phyloP scores from a whole-genome alignment of 2,113 vertebrate genomes.

The Columba janthina region DNA sequence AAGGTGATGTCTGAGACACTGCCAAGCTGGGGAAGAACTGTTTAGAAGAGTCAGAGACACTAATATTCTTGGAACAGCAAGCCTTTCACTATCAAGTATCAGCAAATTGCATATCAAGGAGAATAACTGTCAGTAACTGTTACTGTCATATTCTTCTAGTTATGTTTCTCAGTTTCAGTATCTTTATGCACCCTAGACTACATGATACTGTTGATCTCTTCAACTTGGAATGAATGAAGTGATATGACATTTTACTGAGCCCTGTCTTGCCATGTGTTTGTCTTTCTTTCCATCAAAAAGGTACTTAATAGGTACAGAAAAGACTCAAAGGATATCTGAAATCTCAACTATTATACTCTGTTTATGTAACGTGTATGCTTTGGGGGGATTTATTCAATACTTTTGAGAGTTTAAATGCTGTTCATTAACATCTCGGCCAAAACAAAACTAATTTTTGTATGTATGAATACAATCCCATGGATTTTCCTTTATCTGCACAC shows the following conservation, averaged over 20 bases:
- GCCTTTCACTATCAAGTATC: background rate
- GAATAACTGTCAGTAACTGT: background rate
- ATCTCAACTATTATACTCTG: background rate
- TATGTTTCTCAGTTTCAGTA: background rate
- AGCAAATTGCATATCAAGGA: background rate
- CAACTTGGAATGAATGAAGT: background rate
- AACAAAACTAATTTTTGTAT: background rate
- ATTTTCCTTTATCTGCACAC: background rate
- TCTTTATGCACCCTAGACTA: background rate
- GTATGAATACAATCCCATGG: background rate
- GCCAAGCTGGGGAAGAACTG: background rate
- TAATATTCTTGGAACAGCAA: background rate
- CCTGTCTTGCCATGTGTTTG: background rate
- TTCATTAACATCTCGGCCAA: background rate
- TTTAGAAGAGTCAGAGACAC: background rate
- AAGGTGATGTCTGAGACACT: background rate
- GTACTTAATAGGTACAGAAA: background rate
- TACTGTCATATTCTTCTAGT: background rate
- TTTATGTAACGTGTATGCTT: background rate
- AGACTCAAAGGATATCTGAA: background rate
- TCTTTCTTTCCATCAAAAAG: background rate
- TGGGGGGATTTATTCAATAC: background rate
- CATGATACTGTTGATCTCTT: background rate
- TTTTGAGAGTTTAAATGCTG: background rate
- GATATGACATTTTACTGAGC: background rate